Percentiles rank a stretch among this genome's conserved stretches.
phyloP scores from a whole-genome alignment of 2,888 invertebrate genomes.

The Diaprepes abbreviatus region DNA sequence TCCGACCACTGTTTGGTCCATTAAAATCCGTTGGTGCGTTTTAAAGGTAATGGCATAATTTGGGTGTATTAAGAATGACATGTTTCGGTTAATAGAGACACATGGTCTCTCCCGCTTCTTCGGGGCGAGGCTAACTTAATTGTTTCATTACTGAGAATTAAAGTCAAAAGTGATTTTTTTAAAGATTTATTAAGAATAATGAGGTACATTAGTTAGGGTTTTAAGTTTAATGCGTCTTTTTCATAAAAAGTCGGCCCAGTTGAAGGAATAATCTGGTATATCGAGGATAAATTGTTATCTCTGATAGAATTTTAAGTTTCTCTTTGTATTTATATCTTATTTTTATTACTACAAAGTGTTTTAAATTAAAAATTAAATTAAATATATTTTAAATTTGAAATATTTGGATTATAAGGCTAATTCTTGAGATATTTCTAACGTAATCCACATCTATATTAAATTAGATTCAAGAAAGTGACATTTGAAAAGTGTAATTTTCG shows the following conservation, averaged over 20 bases:
- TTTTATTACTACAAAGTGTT: no score
- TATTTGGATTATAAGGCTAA: no score
- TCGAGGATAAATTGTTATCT: neutral
- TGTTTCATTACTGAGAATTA: constrained; percentile 46
- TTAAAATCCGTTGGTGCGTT: constrained; percentile 38
- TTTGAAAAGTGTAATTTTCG: no score
- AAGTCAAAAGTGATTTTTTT: constrained; percentile 40
- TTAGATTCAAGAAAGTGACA: no score
- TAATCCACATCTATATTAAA: no score
- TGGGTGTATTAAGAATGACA: constrained; percentile 45
- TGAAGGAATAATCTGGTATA: neutral
- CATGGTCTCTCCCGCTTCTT: constrained; percentile 27
- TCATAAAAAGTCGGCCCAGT: neutral
- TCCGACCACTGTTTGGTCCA: constrained; percentile 25
- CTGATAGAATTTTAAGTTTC: no score
- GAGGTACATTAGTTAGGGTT: constrained; percentile 29
- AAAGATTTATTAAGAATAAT: constrained; percentile 43
- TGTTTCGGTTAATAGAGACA: constrained; percentile 45
- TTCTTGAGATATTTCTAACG: no score
- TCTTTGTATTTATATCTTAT: no score
- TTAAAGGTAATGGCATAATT: constrained; percentile 42
- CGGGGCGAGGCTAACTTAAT: constrained; percentile 32
- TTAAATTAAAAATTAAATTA: no score
- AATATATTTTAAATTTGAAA: no score
- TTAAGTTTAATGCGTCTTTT: constrained; percentile 1